Evolutionary conservation across 2,888 invertebrate species (phyloP).

Genomic region (Dynastes grantii): DNA sequence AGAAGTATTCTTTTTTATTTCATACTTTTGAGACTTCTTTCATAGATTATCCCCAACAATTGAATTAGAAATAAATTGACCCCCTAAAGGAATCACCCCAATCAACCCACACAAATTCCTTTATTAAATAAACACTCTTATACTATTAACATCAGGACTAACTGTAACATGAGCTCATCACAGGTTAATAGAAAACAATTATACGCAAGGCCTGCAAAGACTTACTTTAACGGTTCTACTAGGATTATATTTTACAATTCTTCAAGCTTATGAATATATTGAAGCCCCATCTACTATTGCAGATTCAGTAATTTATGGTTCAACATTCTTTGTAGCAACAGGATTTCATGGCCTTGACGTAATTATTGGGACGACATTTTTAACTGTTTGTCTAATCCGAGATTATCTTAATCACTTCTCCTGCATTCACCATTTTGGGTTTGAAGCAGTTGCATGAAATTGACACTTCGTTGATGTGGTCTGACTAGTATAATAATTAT

Average conservation of each 20-base stretch:
- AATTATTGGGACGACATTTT: conserved; percentile 76
- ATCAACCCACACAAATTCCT: conserved; percentile 82
- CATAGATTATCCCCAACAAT: conserved; percentile 73
- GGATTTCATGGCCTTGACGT: conserved; percentile 86
- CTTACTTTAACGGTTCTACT: conserved; percentile 74
- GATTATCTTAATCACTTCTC: conserved; percentile 72
- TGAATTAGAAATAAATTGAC: conserved; percentile 77
- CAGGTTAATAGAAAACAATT: conserved; percentile 72
- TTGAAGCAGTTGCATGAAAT: conserved; percentile 72
- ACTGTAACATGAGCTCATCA: conserved; percentile 80
- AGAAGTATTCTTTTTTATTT: conserved; percentile 74
- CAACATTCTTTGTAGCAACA: conserved; percentile 82
- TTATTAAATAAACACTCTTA: conserved; percentile 78
- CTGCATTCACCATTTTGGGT: conserved; percentile 75
- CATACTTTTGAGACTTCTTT: conserved; percentile 76
- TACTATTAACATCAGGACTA: conserved; percentile 81
- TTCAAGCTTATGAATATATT: conserved; percentile 81
- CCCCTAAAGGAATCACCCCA: conserved; percentile 75
- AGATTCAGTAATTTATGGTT: conserved; percentile 77
- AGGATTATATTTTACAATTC: conserved; percentile 78
- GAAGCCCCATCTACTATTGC: conserved; percentile 76
- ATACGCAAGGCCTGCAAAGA: conserved; percentile 69
- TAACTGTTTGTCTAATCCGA: conserved; percentile 73
- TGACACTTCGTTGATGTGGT: no score
- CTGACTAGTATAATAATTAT: conserved; percentile 74